Conservation (phyloP, 2,888 invertebrate species). For the Silvanus unidentatus region DNA sequence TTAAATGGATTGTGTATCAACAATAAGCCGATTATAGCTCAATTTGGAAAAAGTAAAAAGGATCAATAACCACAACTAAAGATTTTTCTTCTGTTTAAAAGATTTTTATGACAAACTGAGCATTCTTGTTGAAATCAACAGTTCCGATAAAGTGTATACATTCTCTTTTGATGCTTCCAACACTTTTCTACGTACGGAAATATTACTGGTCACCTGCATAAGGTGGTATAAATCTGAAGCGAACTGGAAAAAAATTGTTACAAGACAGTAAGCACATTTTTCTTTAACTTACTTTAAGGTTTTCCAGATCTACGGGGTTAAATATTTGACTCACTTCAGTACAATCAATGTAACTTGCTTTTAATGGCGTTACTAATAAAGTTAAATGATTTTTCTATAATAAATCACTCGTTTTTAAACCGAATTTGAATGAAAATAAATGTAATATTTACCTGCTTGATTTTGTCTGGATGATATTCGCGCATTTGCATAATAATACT, state of each 20-base stretch:
- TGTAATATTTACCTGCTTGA: slow-evolving; percentile 46
- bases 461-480: slow-evolving; percentile 47
- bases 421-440: background rate
- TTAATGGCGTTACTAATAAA: slow-evolving; percentile 62
- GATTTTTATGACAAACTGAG: slow-evolving; percentile 56
- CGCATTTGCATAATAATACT: slow-evolving; percentile 64
- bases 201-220: slow-evolving; percentile 58
- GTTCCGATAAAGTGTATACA: slow-evolving; percentile 55
- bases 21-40: slow-evolving; percentile 13
- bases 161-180: slow-evolving; percentile 54
- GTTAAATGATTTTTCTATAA: slow-evolving; percentile 39
- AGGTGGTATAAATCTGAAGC: slow-evolving; percentile 58
- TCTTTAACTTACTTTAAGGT: slow-evolving; percentile 17
- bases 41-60: slow-evolving; percentile 11
- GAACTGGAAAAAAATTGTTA: slow-evolving; percentile 51
- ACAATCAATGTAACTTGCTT: slow-evolving; percentile 62
- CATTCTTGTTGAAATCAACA: slow-evolving; percentile 57
- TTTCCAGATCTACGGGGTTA: slow-evolving; percentile 39
- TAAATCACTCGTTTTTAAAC: slow-evolving; percentile 3
- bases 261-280: background rate
- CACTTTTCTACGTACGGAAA: slow-evolving; percentile 54
- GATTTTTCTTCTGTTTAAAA: background rate
- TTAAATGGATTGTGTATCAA: slow-evolving; percentile 10
- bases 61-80: too few species aligned
- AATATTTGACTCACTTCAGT: slow-evolving; percentile 72